Conservation (phyloP, 35 echinoderm and acorn worm genomes). For the Amphiura filiformis region DNA sequence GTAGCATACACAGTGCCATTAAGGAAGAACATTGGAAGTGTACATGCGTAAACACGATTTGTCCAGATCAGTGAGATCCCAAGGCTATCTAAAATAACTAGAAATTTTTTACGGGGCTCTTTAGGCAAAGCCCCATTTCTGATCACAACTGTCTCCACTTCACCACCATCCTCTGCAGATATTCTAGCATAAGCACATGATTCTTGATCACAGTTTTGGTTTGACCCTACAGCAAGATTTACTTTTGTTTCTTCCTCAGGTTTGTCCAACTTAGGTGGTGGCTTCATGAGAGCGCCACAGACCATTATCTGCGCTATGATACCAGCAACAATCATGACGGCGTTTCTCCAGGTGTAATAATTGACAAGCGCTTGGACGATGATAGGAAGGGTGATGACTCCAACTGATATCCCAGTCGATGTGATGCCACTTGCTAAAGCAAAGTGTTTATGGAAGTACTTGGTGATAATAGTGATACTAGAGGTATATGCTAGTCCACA, state of each 20-base stretch:
- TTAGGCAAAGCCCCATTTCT: not conserved
- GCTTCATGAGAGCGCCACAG: conserved; percentile 27
- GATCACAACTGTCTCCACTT: too few relatives aligned
- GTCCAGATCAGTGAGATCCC: conserved; percentile 12
- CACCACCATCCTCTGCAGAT: not conserved
- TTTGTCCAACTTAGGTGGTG: not conserved
- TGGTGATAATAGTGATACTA: not conserved
- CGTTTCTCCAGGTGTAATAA: not conserved
- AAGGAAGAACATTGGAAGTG: not conserved
- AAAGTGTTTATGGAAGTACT: conserved; percentile 26
- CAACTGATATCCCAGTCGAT: not conserved
- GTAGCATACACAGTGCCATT: not conserved
- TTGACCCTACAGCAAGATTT: not conserved
- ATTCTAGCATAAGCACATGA: not conserved
- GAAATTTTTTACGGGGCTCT: not conserved
- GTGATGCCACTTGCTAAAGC: conserved; percentile 20
- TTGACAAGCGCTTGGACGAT: not conserved
- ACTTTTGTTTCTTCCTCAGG: not conserved
- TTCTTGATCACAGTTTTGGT: not conserved
- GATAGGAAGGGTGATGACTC: not conserved
- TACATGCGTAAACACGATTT: not conserved
- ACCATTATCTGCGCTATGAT: conserved; percentile 11
- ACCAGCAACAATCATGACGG: not conserved
- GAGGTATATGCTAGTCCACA: not conserved
- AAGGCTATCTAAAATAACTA: not conserved